Base-by-base conservation (phyloP, 2,113 vertebrate species). In the Merops nubicus region DNA sequence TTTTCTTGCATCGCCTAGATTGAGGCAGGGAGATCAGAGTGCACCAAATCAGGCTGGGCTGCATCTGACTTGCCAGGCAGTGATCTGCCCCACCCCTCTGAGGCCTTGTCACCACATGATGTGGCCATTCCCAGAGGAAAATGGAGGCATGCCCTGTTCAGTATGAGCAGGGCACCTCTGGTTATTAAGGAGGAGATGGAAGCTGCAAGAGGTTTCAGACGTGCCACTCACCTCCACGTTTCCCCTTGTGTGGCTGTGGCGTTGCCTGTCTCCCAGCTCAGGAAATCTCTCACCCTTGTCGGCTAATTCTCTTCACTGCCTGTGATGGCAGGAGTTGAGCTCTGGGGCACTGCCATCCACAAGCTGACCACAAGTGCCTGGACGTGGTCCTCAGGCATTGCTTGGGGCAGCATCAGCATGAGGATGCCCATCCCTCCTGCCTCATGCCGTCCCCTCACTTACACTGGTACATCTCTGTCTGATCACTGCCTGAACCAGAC, bases 331-430 rank as follows among this genome's bases (percentile, higher is more conserved):
- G 1, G 7, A 54, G 51, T 11, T 68, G 79, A 14, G 20, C 38
- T 50, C 18, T 40, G 57, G 31, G 69, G 47, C 65, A 47, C 34
- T 31, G 69, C 64, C 69, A 54, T n/a, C 43, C 33, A 48, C n/a
- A 82, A 38, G 56, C 28, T 54, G 38, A 89, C 73, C 34, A 42
- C 54, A 77, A 84, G 28, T 2, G 3, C 50, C 77, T 67, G 34
- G 60, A 59, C 0, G 3, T 63, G 25, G 42, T 68, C 64, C 47
- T 95, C 73, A 63, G 60, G 38, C 60, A 72, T 33, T 0, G 0
- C 76, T 12, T 40, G 22, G 43, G 34, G 29, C 40, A 48, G 78
- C 1, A 23, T 7, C 31, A 29, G 65, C 1, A 1, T 0, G 7
- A 83, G 36, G 62, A 91, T 68, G 65, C 43, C 43, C 40, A 53